A percentile compares a stretch with the other conserved stretches of the same genome.
phyloP scores from a whole-genome alignment of 1,140 invertebrate genomes.

The Papilio dardanus region DNA sequence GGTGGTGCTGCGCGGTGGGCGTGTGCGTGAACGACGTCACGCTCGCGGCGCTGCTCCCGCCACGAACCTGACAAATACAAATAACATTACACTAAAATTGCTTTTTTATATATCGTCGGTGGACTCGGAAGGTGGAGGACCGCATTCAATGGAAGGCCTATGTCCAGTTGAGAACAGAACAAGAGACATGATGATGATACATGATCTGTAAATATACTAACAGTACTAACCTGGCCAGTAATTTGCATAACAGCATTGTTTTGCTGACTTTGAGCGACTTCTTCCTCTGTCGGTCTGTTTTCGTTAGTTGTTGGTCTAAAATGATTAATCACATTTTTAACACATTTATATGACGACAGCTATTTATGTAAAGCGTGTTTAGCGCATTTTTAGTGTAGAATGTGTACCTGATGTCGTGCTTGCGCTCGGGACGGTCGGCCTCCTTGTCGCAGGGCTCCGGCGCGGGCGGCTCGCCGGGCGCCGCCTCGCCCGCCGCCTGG shows the following conservation, averaged over 20 bases:
- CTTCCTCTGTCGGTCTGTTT: conserved; percentile 54
- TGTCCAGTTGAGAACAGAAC: too few species aligned
- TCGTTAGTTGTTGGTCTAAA: conserved; percentile 54
- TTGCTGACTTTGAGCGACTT: conserved; percentile 55
- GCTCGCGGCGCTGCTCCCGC: conserved; percentile 44
- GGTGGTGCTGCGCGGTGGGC: conserved; percentile 54
- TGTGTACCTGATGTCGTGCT: conserved; percentile 62
- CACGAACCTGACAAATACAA: conserved; percentile 51
- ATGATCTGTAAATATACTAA: too few species aligned
- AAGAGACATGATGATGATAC: too few species aligned
- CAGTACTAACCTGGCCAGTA: conserved; percentile 61
- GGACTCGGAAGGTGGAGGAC: too few species aligned
- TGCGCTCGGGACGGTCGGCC: conserved; percentile 57
- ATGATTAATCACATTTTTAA: too few species aligned
- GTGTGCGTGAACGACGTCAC: conserved; percentile 56
- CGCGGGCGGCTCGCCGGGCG: conserved; percentile 43
- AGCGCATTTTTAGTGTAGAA: too few species aligned
- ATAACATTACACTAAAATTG: background rate
- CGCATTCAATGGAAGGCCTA: too few species aligned
- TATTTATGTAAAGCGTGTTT: too few species aligned
- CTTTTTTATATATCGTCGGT: background rate
- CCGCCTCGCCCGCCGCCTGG: conserved; percentile 86
- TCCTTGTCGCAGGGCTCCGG: conserved; percentile 60
- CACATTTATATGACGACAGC: too few species aligned
- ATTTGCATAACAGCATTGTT: conserved; percentile 73